Conservation (phyloP, 2,888 invertebrate species). For the Oxyscelio sp. region DNA sequence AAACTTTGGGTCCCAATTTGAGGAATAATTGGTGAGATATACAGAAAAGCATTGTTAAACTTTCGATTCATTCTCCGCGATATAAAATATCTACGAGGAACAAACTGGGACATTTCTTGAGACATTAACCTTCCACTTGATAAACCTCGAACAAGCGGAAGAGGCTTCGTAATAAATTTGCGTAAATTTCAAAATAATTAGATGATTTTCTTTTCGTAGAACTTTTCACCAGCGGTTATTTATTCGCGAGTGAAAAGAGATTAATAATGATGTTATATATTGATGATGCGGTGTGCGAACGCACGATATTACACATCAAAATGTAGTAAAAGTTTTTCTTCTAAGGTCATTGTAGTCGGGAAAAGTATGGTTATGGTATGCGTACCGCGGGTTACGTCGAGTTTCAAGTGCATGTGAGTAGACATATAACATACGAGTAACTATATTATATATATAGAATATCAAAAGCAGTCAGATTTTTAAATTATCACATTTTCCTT, state of each 20-base stretch:
- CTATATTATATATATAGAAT: no score
- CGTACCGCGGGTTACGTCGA: conserved; percentile 75
- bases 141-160: conserved; percentile 13
- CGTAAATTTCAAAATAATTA: conserved; percentile 23
- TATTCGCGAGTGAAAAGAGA: conserved; percentile 32
- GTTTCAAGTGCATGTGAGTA: conserved; percentile 79
- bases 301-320: conserved; percentile 55
- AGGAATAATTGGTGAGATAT: conserved; percentile 22
- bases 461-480: no score
- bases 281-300: conserved; percentile 21
- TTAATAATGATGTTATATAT: conserved; percentile 53
- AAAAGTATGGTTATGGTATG: conserved; percentile 68
- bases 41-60: conserved; percentile 1
- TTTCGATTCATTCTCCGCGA: conserved; percentile 14
- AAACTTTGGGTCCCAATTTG: neutral
- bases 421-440: no score
- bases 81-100: conserved; percentile 19
- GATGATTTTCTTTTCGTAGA: conserved; percentile 31
- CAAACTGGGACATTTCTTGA: conserved; percentile 37
- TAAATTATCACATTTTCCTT: no score
- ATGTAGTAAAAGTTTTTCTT: conserved; percentile 70
- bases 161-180: conserved; percentile 27
- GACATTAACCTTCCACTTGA: conserved; percentile 46
- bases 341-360: conserved; percentile 68
- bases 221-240: conserved; percentile 42